Conservation (phyloP, 2,888 invertebrate genomes). For the Torymus aiolomorphi region DNA sequence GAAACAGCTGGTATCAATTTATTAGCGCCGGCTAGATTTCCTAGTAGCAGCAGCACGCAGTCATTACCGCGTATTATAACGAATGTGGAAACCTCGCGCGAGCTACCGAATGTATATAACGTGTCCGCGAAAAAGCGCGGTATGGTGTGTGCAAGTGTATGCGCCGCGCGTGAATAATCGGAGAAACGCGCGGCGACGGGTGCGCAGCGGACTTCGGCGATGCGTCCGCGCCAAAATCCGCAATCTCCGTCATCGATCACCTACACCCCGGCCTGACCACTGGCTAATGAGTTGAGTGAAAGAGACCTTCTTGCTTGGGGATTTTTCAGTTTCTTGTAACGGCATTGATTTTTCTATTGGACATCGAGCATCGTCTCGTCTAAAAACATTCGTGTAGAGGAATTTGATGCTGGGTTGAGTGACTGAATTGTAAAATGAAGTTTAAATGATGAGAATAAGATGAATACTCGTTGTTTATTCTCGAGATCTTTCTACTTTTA, state of each 20-base stretch:
- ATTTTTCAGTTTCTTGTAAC: too few relatives aligned
- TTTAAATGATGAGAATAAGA: too few relatives aligned
- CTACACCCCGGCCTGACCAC: too few relatives aligned
- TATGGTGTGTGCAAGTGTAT: too few relatives aligned
- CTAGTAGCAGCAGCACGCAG: neutral
- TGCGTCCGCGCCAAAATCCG: slow-evolving; percentile 37
- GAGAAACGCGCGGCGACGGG: slow-evolving; percentile 29
- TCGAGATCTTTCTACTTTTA: too few relatives aligned
- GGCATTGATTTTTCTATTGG: too few relatives aligned
- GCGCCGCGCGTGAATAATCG: slow-evolving; percentile 36
- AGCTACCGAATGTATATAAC: slow-evolving; percentile 1
- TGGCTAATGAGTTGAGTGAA: neutral
- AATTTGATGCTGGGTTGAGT: too few relatives aligned
- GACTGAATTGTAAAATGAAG: too few relatives aligned
- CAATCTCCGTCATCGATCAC: slow-evolving; percentile 41
- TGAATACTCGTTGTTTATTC: too few relatives aligned
- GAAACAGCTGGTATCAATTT: neutral
- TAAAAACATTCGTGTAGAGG: too few relatives aligned
- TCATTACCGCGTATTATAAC: slow-evolving; percentile 16
- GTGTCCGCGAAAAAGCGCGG: too few relatives aligned
- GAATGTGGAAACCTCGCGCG: slow-evolving; percentile 24
- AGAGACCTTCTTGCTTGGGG: slow-evolving; percentile 1
- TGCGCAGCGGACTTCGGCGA: slow-evolving; percentile 10
- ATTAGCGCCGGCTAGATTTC: neutral
- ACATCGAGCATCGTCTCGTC: too few relatives aligned